These are phyloP conservation scores for Saccostrea glomerata DNA, from an alignment of 1,140 invertebrate species.

Conservation along the genomic window DNA sequence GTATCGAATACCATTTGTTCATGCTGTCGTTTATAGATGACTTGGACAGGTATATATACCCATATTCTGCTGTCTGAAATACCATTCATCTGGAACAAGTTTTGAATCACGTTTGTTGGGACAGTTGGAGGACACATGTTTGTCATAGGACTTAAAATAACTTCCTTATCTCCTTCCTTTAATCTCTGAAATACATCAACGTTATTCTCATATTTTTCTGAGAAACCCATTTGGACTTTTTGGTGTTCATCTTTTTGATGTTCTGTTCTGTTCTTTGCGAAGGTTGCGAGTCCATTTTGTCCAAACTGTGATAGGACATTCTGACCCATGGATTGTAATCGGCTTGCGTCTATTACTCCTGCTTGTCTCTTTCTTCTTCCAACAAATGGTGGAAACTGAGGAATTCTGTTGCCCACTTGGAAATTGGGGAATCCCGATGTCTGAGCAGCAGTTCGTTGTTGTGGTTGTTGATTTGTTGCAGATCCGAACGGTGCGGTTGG, in stretches of 20 bases:
- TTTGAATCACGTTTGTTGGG: slow-evolving; percentile 53
- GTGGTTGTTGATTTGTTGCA: not conserved
- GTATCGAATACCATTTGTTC: slow-evolving; percentile 56
- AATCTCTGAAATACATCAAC: slow-evolving; percentile 5
- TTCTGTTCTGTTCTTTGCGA: slow-evolving; percentile 10
- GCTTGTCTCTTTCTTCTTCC: slow-evolving; percentile 12
- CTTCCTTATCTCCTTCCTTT: slow-evolving; percentile 10
- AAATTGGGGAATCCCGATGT: not conserved
- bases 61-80: slow-evolving; percentile 65
- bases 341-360: not conserved
- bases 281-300: not conserved
- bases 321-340: not conserved
- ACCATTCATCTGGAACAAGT: slow-evolving; percentile 68
- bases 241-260: not conserved
- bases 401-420: not conserved
- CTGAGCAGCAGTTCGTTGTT: not conserved
- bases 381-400: not conserved
- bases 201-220: not conserved
- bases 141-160: slow-evolving; percentile 41
- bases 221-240: not conserved
- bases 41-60: slow-evolving; percentile 69
- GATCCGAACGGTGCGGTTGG: not conserved
- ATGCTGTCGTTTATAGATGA: slow-evolving; percentile 62
- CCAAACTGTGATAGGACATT: slow-evolving; percentile 31
- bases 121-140: slow-evolving; percentile 49